These are phyloP conservation scores for Drosophila paramelanica DNA, from an alignment of 2,888 invertebrate species.

Conservation along the genomic window DNA sequence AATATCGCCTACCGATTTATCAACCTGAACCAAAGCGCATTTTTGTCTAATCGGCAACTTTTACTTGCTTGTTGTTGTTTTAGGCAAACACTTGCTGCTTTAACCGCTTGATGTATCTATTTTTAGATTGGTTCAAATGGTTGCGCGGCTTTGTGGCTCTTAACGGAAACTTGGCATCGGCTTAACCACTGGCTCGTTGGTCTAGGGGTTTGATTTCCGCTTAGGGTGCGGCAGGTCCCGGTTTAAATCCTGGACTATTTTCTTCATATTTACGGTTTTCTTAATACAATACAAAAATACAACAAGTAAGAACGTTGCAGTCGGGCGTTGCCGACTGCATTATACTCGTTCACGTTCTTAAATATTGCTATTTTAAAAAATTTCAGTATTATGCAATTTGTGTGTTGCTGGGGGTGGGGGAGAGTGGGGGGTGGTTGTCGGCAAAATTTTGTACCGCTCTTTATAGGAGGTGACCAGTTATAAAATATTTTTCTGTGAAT, in stretches of 20 bases:
- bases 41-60: conserved; percentile 28
- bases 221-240: conserved; percentile 86
- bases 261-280: not conserved
- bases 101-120: conserved; percentile 13
- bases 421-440: too few species aligned
- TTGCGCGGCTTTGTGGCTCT: not conserved
- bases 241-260: conserved; percentile 85
- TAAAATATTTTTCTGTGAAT: too few species aligned
- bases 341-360: too few species aligned
- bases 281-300: too few species aligned
- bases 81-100: not conserved
- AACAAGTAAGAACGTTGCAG: too few species aligned
- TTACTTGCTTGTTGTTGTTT: conserved; percentile 23
- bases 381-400: too few species aligned
- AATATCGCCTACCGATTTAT: conserved; percentile 7
- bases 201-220: conserved; percentile 86
- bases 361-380: too few species aligned
- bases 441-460: too few species aligned
- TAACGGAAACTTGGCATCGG: not conserved
- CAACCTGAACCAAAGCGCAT: not conserved
- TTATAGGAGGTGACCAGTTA: too few species aligned
- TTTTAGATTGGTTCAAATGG: conserved; percentile 6
- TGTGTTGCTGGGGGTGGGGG: too few species aligned
- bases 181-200: conserved; percentile 81
- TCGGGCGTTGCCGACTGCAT: too few species aligned